Evolutionary conservation across 2,797 vertebrate species (phyloP).

Genomic region (Sebastes cheni): DNA sequence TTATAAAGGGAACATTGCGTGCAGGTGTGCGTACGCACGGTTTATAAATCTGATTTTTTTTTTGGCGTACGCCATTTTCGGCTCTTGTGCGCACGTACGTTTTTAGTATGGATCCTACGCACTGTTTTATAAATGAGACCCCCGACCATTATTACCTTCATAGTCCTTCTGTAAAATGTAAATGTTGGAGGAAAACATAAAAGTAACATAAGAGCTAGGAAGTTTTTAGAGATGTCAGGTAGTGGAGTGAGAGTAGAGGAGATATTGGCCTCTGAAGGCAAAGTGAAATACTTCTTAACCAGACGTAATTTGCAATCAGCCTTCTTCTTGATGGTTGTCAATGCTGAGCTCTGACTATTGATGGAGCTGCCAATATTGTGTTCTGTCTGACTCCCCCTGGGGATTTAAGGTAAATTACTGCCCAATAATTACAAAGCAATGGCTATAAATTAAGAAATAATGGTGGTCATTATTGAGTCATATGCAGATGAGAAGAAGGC

Average conservation of each 20-base stretch:
- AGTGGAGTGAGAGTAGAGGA: neutral
- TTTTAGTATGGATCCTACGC: no score
- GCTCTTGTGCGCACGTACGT: no score
- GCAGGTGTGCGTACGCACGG: no score
- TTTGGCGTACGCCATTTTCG: no score
- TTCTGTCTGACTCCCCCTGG: neutral
- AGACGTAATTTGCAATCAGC: neutral
- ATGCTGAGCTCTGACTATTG: slow-evolving; percentile 14
- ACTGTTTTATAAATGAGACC: no score
- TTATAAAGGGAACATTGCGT: no score
- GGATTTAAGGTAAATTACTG: slow-evolving; percentile 3
- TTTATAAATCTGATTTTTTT: no score
- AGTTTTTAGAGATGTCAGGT: neutral
- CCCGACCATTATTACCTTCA: neutral
- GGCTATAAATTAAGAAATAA: slow-evolving; percentile 29
- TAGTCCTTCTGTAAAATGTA: neutral
- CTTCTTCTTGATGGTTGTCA: neutral
- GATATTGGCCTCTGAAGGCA: neutral
- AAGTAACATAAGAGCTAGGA: neutral
- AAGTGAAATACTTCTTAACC: neutral
- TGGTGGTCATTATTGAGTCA: slow-evolving; percentile 20
- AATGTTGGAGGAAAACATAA: neutral
- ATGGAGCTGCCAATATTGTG: slow-evolving; percentile 5
- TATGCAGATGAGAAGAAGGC: slow-evolving; percentile 22
- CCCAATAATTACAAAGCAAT: slow-evolving; percentile 13